phyloP scores from a whole-genome alignment of 2,888 invertebrate species.

The Spodoptera littoralis region DNA sequence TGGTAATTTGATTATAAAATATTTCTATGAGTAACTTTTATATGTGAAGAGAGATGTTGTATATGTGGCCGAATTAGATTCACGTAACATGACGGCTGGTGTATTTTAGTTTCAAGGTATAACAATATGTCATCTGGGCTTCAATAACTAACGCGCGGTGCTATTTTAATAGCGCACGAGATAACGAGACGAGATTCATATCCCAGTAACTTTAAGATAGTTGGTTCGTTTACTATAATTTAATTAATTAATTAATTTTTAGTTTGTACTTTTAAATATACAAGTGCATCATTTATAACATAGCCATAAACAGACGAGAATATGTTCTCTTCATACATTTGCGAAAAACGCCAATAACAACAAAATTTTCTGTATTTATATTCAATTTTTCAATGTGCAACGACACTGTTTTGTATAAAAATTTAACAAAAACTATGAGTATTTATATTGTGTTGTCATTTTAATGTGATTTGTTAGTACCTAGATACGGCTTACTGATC shows the following conservation, averaged over 20 bases:
- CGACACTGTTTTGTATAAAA: constrained; percentile 25
- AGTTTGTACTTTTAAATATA: constrained; percentile 29
- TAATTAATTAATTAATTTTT: constrained; percentile 40
- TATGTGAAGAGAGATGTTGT: constrained; percentile 16
- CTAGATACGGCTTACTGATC: constrained; percentile 40
- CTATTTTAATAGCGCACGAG: constrained; percentile 18
- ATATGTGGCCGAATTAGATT: constrained; percentile 7
- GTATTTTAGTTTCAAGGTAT: constrained; percentile 21
- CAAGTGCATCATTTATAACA: constrained; percentile 13
- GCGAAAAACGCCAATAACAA: constrained; percentile 28
- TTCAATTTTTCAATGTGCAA: constrained; percentile 14
- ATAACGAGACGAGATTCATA: constrained; percentile 27
- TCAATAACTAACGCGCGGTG: constrained; percentile 10
- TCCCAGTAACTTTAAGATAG: constrained; percentile 37
- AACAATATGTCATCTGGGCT: constrained; percentile 19
- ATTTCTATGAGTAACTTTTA: constrained; percentile 14
- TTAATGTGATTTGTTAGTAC: constrained; percentile 38
- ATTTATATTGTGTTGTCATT: constrained; percentile 41
- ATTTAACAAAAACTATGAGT: constrained; percentile 28
- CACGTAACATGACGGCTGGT: constrained; percentile 3
- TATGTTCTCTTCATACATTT: constrained; percentile 33
- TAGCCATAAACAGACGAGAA: constrained; percentile 24
- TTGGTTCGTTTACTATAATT: constrained; percentile 41
- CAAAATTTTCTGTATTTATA: constrained; percentile 29
- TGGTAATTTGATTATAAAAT: constrained; percentile 2